phyloP scores from a whole-genome alignment of 1,140 invertebrate species.

The Heliconius congener region DNA sequence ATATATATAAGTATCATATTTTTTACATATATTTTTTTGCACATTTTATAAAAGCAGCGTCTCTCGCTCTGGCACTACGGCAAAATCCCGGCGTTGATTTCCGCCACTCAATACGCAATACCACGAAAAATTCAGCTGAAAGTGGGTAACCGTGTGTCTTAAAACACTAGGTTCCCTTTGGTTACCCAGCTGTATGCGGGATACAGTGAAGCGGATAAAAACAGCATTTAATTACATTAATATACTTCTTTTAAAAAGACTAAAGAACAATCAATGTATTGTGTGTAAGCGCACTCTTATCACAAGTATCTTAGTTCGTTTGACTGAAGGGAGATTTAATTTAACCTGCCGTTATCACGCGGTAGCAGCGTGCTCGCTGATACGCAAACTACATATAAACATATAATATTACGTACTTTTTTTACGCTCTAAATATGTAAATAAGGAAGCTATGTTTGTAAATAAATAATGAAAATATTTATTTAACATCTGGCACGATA shows the following conservation, averaged over 20 bases:
- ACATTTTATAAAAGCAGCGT: no score
- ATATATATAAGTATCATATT: no score
- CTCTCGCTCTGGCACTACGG: no score
- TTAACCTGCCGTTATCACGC: constrained; percentile 7
- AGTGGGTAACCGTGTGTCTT: no score
- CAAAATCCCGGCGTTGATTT: no score
- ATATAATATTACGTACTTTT: neutral
- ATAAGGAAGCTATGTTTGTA: neutral
- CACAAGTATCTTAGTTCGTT: neutral
- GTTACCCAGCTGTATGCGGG: neutral
- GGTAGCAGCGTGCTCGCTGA: neutral
- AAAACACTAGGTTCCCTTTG: neutral
- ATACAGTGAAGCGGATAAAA: neutral
- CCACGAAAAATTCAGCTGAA: neutral
- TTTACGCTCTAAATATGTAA: neutral
- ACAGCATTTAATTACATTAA: neutral
- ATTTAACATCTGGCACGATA: neutral
- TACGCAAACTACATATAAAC: neutral
- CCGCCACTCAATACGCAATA: neutral
- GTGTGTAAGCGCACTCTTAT: neutral
- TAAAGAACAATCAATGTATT: neutral
- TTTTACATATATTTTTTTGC: no score
- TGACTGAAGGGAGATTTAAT: neutral
- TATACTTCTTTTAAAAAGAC: neutral
- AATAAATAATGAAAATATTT: neutral